phyloP scores from a whole-genome alignment of 2,113 vertebrate genomes.

The Rhizomys pruinosus region DNA sequence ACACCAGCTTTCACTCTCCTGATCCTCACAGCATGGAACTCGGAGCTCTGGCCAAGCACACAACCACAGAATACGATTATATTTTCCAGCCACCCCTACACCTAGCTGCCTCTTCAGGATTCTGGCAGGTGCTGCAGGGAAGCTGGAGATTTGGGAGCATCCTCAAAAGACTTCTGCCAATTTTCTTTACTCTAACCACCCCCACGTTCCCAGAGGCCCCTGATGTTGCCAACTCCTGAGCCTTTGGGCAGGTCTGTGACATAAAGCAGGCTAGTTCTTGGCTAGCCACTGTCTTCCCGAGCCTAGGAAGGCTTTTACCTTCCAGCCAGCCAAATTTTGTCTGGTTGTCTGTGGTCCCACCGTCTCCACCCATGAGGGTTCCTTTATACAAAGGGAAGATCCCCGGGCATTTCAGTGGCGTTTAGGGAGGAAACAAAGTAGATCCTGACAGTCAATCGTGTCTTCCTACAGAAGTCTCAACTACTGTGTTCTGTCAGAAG shows the following conservation, averaged over 20 bases:
- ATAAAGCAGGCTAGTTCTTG: not conserved
- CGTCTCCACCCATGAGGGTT: not conserved
- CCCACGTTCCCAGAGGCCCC: not conserved
- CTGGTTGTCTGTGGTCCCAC: not conserved
- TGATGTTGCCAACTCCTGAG: not conserved
- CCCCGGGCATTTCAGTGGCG: not conserved
- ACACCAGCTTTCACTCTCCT: not conserved
- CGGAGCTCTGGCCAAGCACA: not conserved
- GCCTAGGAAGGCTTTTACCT: not conserved
- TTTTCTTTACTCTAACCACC: not conserved
- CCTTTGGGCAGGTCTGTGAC: not conserved
- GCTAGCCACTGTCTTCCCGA: not conserved
- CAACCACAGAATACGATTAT: not conserved
- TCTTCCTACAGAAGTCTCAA: not conserved
- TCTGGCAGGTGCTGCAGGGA: not conserved
- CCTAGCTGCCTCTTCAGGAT: not conserved
- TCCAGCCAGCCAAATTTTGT: not conserved
- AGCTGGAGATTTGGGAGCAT: not conserved
- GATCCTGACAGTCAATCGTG: not conserved
- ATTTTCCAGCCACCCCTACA: not conserved
- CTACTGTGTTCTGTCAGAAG: constrained; percentile 32
- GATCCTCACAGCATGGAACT: not conserved
- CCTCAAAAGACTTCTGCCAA: constrained; percentile 14
- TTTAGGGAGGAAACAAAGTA: not conserved
- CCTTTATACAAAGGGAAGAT: constrained; percentile 28